Conservation (phyloP, 2,113 vertebrate species). For the Bufo bufo region DNA sequence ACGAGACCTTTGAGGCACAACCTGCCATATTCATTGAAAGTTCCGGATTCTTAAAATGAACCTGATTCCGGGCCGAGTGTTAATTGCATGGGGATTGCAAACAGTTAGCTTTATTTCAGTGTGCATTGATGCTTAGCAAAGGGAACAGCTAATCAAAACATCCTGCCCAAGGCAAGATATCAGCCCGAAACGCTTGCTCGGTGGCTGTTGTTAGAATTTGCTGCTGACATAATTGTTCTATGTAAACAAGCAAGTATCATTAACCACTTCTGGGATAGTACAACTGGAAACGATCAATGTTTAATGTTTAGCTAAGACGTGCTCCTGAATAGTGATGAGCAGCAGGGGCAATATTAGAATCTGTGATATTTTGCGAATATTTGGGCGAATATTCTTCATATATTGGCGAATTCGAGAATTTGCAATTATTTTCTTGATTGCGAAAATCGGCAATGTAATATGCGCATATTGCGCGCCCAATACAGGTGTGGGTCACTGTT, state of each 20-base stretch:
- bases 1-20: constrained; percentile 45
- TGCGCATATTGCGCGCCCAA: too few relatives aligned
- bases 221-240: constrained; percentile 8
- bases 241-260: constrained; percentile 19
- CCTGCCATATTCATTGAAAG: constrained; percentile 48
- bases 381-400: too few relatives aligned
- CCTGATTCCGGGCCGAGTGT: constrained; percentile 35
- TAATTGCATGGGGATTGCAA: constrained; percentile 52
- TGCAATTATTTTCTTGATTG: too few relatives aligned
- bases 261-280: neutral
- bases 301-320: neutral
- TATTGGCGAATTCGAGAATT: too few relatives aligned
- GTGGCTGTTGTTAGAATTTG: constrained; percentile 14
- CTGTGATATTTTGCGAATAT: too few relatives aligned
- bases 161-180: constrained; percentile 39
- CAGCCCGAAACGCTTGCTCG: constrained; percentile 31
- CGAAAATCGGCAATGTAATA: too few relatives aligned
- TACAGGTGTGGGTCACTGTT: too few relatives aligned
- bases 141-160: constrained; percentile 52
- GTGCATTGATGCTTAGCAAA: constrained; percentile 43
- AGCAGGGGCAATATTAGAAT: too few relatives aligned
- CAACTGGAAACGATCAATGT: neutral
- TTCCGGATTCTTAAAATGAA: constrained; percentile 49
- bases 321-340: neutral
- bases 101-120: constrained; percentile 50